Evolutionary conservation across 2,888 invertebrate species (phyloP), one percentile per base, ranked within the genome.

Genomic region (Brassicogethes aeneus): DNA sequence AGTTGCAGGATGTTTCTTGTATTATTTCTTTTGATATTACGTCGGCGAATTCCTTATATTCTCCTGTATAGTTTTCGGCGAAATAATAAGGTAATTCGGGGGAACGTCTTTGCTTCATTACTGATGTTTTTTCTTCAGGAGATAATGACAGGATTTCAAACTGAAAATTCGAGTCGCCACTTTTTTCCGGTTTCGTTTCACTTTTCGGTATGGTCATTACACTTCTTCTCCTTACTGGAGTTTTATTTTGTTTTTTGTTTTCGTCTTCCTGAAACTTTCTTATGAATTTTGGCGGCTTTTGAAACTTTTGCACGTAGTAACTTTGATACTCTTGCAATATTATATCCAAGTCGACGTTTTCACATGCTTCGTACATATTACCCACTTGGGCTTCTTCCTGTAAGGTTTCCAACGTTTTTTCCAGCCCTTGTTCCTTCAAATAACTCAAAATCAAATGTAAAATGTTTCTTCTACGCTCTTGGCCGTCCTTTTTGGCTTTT

Each of bases 251-350:
- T 16, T 30, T 43, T 39, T 34, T 41, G 40, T 42, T 17, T 44
- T 52, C 51, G 15, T 34, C 46, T 36, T 56, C 49, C 14, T 51
- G 46, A 2, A 49, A 12, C 46, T 74, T 76, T 54, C 82, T 82
- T 37, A 85, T 78, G 51, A 94, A 79, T 67, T 81, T 84, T 0
- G 94, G 93, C 62, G 84, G 80, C 64, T 85, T 89, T 63, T 87
- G 85, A 70, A 90, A 94, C 57, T 88, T 82, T 33, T 87, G 72
- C 55, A 82, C 77, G 65, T 87, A 90, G 67, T 87, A 94, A 48
- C 85, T 85, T 59, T 84, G 85, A 66, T 87, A 95, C 57, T 94
- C 93, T 73, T 89, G 80, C 42, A 94, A 69, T 50, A 95, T 85
- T 32, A 85, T 84, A 48, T 88, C 86, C 59, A 95, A 70, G 64